Conservation (phyloP, 2,888 invertebrate species). For the Mythimna pallens region DNA sequence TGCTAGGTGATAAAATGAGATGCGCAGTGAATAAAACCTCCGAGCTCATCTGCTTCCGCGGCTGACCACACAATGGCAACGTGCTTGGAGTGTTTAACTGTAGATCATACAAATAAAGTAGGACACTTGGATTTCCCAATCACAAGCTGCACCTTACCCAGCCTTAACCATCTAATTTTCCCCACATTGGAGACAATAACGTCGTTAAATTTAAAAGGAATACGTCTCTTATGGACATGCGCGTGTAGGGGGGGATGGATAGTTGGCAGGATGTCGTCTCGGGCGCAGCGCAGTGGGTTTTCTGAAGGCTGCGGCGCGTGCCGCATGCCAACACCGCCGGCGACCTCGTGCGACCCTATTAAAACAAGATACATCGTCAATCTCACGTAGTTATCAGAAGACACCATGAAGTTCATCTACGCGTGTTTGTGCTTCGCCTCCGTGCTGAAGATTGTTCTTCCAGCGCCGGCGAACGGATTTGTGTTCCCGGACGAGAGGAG, state of each 20-base stretch:
- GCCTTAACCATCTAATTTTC: constrained; percentile 72
- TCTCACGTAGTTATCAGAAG: constrained; percentile 81
- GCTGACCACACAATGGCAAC: constrained; percentile 60
- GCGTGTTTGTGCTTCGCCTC: constrained; percentile 76
- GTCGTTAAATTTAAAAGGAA: constrained; percentile 82
- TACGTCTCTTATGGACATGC: constrained; percentile 66
- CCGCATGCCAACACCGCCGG: constrained; percentile 88
- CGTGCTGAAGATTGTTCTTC: constrained; percentile 67
- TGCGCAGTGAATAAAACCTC: constrained; percentile 43
- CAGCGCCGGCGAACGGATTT: constrained; percentile 82
- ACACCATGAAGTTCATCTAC: constrained; percentile 84
- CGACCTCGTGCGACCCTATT: constrained; percentile 89
- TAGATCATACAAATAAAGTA: constrained; percentile 56
- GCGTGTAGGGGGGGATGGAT: constrained; percentile 79
- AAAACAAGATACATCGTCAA: constrained; percentile 85
- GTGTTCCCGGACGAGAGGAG: constrained; percentile 84
- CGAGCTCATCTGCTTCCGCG: constrained; percentile 61
- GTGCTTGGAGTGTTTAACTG: constrained; percentile 66
- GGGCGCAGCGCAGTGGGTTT: constrained; percentile 87
- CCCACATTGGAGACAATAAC: constrained; percentile 78
- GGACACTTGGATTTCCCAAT: constrained; percentile 84
- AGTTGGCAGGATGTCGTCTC: constrained; percentile 84
- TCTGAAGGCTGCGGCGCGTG: constrained; percentile 90
- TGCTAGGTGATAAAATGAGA: constrained; percentile 21
- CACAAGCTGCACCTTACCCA: constrained; percentile 64